phyloP scores from a whole-genome alignment of 2,113 vertebrate species.

The Xiphophorus maculatus region DNA sequence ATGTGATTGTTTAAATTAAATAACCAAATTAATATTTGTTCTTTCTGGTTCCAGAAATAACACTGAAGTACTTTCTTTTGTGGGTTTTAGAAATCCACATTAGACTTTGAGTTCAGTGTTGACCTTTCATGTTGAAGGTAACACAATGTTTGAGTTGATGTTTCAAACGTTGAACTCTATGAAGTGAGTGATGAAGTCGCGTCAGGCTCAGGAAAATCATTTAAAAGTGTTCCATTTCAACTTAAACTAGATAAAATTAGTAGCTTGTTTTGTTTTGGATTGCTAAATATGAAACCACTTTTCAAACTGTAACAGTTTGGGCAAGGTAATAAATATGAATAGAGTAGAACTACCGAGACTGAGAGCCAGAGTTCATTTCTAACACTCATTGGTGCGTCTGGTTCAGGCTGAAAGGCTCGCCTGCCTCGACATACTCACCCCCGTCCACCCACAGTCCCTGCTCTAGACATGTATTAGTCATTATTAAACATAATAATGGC shows the following conservation, averaged over 20 bases:
- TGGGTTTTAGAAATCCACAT: too few relatives aligned
- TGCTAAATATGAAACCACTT: neutral
- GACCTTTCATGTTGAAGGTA: too few relatives aligned
- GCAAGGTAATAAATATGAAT: slow-evolving; percentile 42
- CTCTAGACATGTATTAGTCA: slow-evolving; percentile 76
- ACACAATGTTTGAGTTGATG: too few relatives aligned
- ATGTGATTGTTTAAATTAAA: too few relatives aligned
- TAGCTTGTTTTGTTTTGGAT: neutral
- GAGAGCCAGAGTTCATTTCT: slow-evolving; percentile 55
- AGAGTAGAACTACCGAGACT: slow-evolving; percentile 6
- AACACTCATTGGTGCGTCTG: slow-evolving; percentile 63
- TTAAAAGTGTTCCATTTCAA: neutral
- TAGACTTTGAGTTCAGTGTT: too few relatives aligned
- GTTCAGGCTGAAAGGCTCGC: slow-evolving; percentile 21
- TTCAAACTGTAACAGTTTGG: slow-evolving; percentile 1
- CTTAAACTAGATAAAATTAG: neutral
- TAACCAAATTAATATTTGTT: too few relatives aligned
- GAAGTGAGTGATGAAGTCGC: too few relatives aligned
- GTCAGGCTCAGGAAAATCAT: neutral
- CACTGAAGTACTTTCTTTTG: too few relatives aligned
- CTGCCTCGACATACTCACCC: slow-evolving; percentile 24
- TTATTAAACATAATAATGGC: slow-evolving; percentile 85
- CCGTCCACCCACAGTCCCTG: slow-evolving; percentile 27
- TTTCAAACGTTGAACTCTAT: too few relatives aligned
- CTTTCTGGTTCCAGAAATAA: too few relatives aligned